Evolutionary conservation across 2,797 vertebrate species (phyloP), one percentile per base, ranked within the genome.

Genomic region (Meda fulgida): DNA sequence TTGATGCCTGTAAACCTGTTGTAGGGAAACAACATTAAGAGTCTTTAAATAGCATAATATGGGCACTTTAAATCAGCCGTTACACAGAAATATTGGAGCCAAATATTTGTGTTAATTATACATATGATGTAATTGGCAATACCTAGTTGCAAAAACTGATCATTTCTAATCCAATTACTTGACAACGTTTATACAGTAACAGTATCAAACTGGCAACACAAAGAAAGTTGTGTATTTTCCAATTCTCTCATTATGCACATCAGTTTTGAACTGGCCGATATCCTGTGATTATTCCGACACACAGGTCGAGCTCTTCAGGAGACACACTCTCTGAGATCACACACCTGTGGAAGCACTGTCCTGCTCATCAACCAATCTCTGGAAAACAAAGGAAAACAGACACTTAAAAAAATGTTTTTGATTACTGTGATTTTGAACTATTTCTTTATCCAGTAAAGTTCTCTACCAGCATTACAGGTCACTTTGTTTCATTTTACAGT

Each of bases 251-350:
- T 67, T 69, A 31, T 34, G 31, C 14, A 26, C 38, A 36, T 69
- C 21, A 69, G 46, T 6, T 5, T 81, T 81, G 48, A 70, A 53
- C 65, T 38, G 48, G n/a, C 48, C 23, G 7, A 8, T 7, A 26
- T 70, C 31, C 65, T 38, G 48, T 55, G 5, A 67, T 70, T 55
- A 81, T n/a, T n/a, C n/a, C n/a, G n/a, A n/a, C n/a, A n/a, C n/a
- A n/a, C n/a, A n/a, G n/a, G n/a, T n/a, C n/a, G n/a, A n/a, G n/a
- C n/a, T n/a, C n/a, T n/a, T n/a, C n/a, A n/a, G n/a, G n/a, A n/a
- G n/a, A n/a, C n/a, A n/a, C n/a, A n/a, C n/a, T n/a, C n/a, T n/a
- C n/a, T n/a, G n/a, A n/a, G n/a, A n/a, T n/a, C n/a, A n/a, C n/a
- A n/a, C n/a, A n/a, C n/a, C n/a, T n/a, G n/a, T n/a, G n/a, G n/a